Percentiles rank a stretch among this genome's conserved stretches.
Evolutionary conservation across 1,140 invertebrate genomes (phyloP).

Genomic region (Drosophila guanche): DNA sequence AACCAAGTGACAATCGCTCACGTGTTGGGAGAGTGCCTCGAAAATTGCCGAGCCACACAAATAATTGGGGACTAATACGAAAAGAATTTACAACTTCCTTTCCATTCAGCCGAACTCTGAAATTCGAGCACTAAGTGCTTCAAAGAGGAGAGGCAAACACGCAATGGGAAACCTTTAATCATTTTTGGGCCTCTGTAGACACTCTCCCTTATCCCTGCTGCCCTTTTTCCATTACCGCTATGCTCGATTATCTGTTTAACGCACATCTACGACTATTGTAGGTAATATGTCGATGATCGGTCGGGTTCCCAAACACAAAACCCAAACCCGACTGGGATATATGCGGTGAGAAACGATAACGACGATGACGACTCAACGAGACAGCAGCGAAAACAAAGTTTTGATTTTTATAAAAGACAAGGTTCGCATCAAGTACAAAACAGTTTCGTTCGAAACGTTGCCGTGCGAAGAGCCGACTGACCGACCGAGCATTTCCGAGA

Average conservation of each 20-base stretch:
- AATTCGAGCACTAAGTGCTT: background rate
- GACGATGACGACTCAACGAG: conserved; percentile 32
- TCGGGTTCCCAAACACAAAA: conserved; percentile 8
- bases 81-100: conserved; percentile 62
- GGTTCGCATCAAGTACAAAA: conserved; percentile 72
- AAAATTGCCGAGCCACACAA: conserved; percentile 42
- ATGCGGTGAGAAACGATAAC: conserved; percentile 23
- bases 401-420: conserved; percentile 78
- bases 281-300: too few relatives aligned
- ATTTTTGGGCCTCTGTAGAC: background rate
- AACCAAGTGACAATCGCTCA: conserved; percentile 19
- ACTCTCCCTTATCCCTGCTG: background rate
- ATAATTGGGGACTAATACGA: conserved; percentile 46
- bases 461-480: conserved; percentile 51
- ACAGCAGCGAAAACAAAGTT: conserved; percentile 49
- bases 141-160: conserved; percentile 1
- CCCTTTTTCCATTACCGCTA: conserved; percentile 23
- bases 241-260: conserved; percentile 38
- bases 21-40: conserved; percentile 31
- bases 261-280: background rate
- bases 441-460: conserved; percentile 68
- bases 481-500: conserved; percentile 20
- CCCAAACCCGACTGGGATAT: conserved; percentile 23
- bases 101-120: background rate
- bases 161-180: conserved; percentile 20